Evolutionary conservation across 2,797 vertebrate genomes (phyloP).

Genomic region (Sphenodon punctatus): DNA sequence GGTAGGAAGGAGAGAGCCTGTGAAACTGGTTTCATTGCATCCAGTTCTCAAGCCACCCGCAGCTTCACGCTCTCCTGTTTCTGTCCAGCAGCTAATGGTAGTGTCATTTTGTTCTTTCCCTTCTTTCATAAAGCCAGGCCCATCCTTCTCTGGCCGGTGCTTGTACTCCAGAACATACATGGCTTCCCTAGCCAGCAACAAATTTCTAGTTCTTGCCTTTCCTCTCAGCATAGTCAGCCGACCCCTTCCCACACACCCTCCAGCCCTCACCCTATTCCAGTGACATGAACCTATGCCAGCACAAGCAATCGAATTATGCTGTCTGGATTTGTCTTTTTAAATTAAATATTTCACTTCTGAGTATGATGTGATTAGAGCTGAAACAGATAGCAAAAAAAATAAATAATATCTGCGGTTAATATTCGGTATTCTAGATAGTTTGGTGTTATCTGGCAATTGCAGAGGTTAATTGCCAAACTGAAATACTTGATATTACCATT

Average conservation of each 20-base stretch:
- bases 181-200: neutral
- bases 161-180: neutral
- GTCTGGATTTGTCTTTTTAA: neutral
- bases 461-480: no score
- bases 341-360: neutral
- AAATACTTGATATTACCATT: no score
- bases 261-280: neutral
- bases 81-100: no score
- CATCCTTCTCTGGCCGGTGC: neutral
- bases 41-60: neutral
- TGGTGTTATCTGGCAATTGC: no score
- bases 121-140: neutral
- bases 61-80: neutral
- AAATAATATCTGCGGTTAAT: no score
- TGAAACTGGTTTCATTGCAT: neutral
- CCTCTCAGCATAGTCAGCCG: neutral
- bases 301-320: no score
- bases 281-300: neutral
- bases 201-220: neutral
- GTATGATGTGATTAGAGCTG: neutral
- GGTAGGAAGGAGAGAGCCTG: neutral
- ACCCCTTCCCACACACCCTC: neutral
- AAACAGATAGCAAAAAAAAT: no score
- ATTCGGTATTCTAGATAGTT: no score
- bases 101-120: no score